Evolutionary conservation across 2,888 invertebrate species (phyloP).

Genomic region (Lycaena phlaeas): DNA sequence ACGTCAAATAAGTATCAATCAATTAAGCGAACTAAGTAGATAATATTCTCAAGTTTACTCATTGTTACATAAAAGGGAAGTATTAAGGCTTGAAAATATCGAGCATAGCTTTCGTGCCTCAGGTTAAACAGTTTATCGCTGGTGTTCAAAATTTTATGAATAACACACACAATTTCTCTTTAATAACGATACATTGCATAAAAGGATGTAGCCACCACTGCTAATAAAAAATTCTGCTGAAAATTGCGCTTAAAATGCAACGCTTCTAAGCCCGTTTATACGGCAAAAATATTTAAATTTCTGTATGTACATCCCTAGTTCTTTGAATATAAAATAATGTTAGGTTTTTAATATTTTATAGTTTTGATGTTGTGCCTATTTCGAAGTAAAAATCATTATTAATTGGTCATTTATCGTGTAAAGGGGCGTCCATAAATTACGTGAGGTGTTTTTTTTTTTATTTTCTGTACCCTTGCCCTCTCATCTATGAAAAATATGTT

Average conservation of each 20-base stretch:
- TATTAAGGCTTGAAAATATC: constrained; percentile 2
- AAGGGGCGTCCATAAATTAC: too few species aligned
- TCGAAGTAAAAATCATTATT: too few species aligned
- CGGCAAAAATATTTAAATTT: constrained; percentile 12
- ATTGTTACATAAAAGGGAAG: not conserved
- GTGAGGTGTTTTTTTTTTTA: too few species aligned
- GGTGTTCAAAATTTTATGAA: constrained; percentile 8
- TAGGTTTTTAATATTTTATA: not conserved
- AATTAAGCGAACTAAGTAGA: too few species aligned
- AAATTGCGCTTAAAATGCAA: constrained; percentile 9
- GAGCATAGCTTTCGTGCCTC: constrained; percentile 2
- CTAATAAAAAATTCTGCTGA: constrained; percentile 9
- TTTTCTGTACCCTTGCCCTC: too few species aligned
- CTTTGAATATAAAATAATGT: not conserved
- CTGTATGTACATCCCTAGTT: not conserved
- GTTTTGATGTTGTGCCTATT: too few species aligned
- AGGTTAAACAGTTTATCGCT: constrained; percentile 6
- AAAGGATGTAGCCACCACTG: constrained; percentile 5
- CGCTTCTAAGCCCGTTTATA: constrained; percentile 5
- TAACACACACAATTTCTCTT: constrained; percentile 9
- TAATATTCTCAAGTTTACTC: too few species aligned
- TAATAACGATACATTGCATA: constrained; percentile 9
- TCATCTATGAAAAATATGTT: too few species aligned
- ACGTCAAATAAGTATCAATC: too few species aligned
- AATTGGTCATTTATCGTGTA: too few species aligned